These are phyloP conservation scores for Pseudorectes ferrugineus DNA, from an alignment of 2,113 vertebrate genomes.

Conservation along the genomic window DNA sequence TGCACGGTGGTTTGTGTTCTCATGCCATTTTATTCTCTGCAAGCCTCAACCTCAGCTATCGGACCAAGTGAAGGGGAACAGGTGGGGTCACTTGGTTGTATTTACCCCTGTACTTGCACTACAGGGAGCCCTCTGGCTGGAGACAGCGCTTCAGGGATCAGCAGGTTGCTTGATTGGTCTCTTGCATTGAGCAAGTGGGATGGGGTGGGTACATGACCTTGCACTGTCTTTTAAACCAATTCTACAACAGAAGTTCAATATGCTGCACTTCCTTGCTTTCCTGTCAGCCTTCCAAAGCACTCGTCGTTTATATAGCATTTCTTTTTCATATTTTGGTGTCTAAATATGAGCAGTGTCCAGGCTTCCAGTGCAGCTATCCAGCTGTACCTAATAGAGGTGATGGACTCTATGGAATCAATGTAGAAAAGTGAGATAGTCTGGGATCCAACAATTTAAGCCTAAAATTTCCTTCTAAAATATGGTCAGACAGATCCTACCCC, in stretches of 20 bases:
- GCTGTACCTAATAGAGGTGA: background rate
- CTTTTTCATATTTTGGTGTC: background rate
- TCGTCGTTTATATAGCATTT: fast-evolving
- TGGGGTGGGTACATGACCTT: background rate
- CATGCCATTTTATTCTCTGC: background rate
- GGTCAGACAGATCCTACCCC: background rate
- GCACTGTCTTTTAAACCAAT: background rate
- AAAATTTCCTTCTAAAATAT: background rate
- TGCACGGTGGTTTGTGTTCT: fast-evolving
- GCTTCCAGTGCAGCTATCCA: background rate
- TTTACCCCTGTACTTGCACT: background rate
- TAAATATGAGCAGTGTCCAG: background rate
- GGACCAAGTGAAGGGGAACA: fast-evolving
- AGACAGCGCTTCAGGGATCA: background rate
- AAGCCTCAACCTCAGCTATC: background rate
- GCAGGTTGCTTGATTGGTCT: background rate
- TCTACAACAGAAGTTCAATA: background rate
- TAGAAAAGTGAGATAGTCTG: background rate
- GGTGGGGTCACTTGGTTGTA: background rate
- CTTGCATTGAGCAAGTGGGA: background rate
- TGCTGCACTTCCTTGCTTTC: background rate
- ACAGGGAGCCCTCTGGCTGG: background rate
- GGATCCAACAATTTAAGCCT: background rate
- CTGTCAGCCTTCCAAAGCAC: background rate
- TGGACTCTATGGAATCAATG: background rate